These are phyloP conservation scores for Drosophila kohkoa DNA, from an alignment of 1,140 invertebrate species.

Conservation along the genomic window DNA sequence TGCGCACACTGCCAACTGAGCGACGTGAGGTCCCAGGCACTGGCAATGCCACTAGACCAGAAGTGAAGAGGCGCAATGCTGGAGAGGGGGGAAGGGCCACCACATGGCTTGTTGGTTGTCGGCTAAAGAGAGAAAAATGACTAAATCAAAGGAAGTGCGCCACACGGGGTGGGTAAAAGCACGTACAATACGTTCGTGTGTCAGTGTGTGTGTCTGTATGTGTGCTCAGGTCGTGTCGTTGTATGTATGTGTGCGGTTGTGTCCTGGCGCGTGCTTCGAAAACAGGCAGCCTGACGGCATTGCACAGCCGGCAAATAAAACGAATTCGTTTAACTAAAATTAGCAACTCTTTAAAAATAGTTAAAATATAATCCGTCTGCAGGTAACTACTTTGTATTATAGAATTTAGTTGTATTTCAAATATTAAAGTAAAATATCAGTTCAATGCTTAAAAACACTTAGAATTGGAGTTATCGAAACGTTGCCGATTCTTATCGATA, in stretches of 20 bases:
- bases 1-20: slow-evolving; percentile 75
- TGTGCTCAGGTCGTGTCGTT: slow-evolving; percentile 41
- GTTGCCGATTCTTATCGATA: no score
- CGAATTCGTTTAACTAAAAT: slow-evolving; percentile 10
- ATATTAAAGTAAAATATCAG: no score
- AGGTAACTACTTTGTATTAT: no score
- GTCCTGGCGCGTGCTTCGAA: slow-evolving; percentile 80
- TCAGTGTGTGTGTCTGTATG: slow-evolving; percentile 40
- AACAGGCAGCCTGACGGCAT: slow-evolving; percentile 62
- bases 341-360: background rate
- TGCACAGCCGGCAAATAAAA: slow-evolving; percentile 50
- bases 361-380: background rate
- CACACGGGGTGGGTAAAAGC: slow-evolving; percentile 78
- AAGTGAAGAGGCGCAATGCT: background rate
- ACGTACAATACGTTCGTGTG: slow-evolving; percentile 68
- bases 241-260: slow-evolving; percentile 48
- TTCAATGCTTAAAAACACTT: no score
- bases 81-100: slow-evolving; percentile 5
- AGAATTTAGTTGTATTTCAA: no score
- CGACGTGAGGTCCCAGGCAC: slow-evolving; percentile 49
- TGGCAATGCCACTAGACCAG: slow-evolving; percentile 14
- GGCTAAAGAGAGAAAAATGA: slow-evolving; percentile 84
- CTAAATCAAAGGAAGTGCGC: slow-evolving; percentile 84
- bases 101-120: slow-evolving; percentile 66
- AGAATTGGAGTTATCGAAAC: no score